These are phyloP conservation scores for Branchinecta lynchi DNA, from an alignment of 1,140 invertebrate species.

Conservation along the genomic window DNA sequence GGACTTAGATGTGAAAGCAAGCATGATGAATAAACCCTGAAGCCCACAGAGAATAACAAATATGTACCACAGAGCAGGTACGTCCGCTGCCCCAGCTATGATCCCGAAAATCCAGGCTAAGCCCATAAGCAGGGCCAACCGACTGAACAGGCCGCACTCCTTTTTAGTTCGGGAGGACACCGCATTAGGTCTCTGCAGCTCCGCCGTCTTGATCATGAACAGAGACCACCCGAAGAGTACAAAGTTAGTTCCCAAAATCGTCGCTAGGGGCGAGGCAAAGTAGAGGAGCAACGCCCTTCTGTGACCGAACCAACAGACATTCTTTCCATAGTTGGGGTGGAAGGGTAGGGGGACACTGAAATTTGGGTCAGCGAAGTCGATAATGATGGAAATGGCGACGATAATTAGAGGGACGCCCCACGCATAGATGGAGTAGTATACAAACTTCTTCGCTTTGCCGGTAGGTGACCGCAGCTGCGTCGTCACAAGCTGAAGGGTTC, in stretches of 20 bases:
- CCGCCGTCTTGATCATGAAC: slow-evolving; percentile 36
- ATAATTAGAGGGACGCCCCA: slow-evolving; percentile 39
- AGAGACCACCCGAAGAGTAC: slow-evolving; percentile 37
- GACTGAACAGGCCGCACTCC: slow-evolving; percentile 40
- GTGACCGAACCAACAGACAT: slow-evolving; percentile 40
- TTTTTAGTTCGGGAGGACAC: slow-evolving; percentile 24
- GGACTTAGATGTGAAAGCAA: slow-evolving; percentile 40
- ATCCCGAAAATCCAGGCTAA: slow-evolving; percentile 39
- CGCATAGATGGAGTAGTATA: slow-evolving; percentile 38
- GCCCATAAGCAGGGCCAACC: slow-evolving; percentile 39
- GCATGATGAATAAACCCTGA: slow-evolving; percentile 42
- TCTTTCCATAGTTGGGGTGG: slow-evolving; percentile 34
- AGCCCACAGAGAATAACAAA: slow-evolving; percentile 41
- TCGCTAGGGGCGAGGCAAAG: slow-evolving; percentile 37
- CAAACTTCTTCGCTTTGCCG: slow-evolving; percentile 34
- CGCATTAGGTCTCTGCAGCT: slow-evolving; percentile 22
- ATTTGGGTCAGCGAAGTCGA: slow-evolving; percentile 31
- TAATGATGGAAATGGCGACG: slow-evolving; percentile 32
- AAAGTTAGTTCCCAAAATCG: slow-evolving; percentile 36
- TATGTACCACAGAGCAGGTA: slow-evolving; percentile 34
- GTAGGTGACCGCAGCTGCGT: slow-evolving; percentile 34
- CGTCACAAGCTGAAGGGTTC: slow-evolving; percentile 37
- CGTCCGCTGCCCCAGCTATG: slow-evolving; percentile 34
- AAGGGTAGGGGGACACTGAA: slow-evolving; percentile 28
- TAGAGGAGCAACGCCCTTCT: slow-evolving; percentile 37